phyloP scores from a whole-genome alignment of 1,140 invertebrate species.

The Drosophila watanabei region DNA sequence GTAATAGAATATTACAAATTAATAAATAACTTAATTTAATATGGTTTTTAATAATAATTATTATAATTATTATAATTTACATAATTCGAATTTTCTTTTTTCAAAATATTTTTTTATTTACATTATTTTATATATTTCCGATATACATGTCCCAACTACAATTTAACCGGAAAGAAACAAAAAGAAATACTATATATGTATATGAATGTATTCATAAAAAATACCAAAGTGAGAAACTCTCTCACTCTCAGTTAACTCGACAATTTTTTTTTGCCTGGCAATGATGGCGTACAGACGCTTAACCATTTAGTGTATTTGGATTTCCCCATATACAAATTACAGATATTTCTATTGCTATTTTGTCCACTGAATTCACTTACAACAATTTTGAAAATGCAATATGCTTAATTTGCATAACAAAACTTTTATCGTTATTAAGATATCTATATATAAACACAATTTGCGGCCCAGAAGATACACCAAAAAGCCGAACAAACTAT shows the following conservation, averaged over 20 bases:
- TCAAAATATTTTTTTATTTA: neutral
- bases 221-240: slow-evolving; percentile 1
- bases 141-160: neutral
- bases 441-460: slow-evolving; percentile 3
- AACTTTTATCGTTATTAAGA: neutral
- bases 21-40: neutral
- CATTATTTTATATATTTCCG: neutral
- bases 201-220: neutral
- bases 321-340: neutral
- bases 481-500: slow-evolving; percentile 9
- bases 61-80: neutral
- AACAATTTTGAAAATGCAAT: neutral
- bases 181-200: slow-evolving; percentile 6
- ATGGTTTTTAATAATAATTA: neutral
- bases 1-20: neutral
- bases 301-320: slow-evolving; percentile 2
- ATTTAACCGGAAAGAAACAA: slow-evolving; percentile 1
- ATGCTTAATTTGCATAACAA: neutral
- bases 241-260: slow-evolving; percentile 4
- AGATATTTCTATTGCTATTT: neutral
- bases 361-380: neutral
- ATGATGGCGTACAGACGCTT: slow-evolving; percentile 1
- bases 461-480: neutral
- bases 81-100: neutral
- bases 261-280: slow-evolving; percentile 8